phyloP scores from a whole-genome alignment of 2,888 invertebrate genomes.

The Cephonodes hylas region DNA sequence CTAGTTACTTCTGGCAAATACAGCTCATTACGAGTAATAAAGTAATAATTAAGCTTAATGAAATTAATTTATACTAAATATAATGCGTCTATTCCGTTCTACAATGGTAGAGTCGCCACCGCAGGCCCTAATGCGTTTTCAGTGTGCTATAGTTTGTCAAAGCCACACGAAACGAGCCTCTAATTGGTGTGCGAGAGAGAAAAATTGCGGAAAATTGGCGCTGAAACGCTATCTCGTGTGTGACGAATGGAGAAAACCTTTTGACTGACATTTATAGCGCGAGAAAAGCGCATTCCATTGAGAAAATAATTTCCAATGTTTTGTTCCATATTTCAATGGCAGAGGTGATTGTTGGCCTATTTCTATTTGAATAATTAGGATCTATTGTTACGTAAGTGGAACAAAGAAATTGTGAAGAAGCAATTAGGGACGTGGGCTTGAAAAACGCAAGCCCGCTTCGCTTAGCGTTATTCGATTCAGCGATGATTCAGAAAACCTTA shows the following conservation, averaged over 20 bases:
- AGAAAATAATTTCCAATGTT: conserved; percentile 11
- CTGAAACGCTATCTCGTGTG: conserved; percentile 5
- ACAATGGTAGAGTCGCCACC: neutral
- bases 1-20: too few species aligned
- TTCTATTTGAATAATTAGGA: neutral
- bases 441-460: too few species aligned
- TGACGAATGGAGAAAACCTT: conserved; percentile 2
- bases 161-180: neutral
- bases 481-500: too few species aligned
- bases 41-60: too few species aligned
- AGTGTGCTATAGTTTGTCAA: neutral
- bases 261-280: neutral
- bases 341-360: neutral
- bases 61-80: neutral
- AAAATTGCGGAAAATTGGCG: conserved; percentile 2
- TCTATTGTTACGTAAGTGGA: neutral
- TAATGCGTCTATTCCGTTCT: neutral
- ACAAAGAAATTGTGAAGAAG: neutral
- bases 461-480: too few species aligned
- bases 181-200: conserved; percentile 6
- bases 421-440: neutral
- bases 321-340: conserved; percentile 1
- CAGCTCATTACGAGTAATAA: too few species aligned
- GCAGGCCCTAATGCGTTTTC: neutral
- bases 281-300: neutral